A percentile compares a stretch with the other conserved stretches of the same genome.
Conservation (phyloP, 2,797 vertebrate genomes). For the Pteronotus mesoamericanus region DNA sequence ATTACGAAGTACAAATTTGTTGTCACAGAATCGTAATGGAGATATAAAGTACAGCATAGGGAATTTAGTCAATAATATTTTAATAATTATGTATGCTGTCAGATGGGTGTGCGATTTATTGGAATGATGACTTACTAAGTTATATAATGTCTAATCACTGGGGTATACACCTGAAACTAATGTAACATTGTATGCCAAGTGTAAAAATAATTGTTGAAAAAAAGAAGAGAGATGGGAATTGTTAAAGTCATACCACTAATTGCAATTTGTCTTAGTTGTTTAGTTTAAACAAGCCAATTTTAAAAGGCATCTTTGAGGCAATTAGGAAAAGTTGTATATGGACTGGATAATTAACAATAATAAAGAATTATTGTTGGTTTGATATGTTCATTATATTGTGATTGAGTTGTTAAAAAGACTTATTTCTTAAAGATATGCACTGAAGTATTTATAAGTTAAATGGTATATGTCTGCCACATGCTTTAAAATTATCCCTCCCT, state of each 20-base stretch:
- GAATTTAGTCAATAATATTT: neutral
- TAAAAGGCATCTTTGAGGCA: neutral
- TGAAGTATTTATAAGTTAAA: neutral
- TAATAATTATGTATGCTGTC: neutral
- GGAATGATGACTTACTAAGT: neutral
- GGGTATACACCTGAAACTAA: neutral
- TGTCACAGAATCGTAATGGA: neutral
- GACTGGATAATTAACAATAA: neutral
- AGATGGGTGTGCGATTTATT: neutral
- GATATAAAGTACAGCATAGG: neutral
- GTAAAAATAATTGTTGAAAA: neutral
- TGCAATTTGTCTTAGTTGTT: neutral
- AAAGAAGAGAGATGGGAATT: neutral
- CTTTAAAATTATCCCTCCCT: neutral
- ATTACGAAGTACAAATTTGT: neutral
- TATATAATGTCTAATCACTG: neutral
- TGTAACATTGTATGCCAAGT: neutral
- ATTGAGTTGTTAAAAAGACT: neutral
- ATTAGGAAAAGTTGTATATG: neutral
- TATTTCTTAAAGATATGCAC: neutral
- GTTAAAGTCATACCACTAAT: neutral
- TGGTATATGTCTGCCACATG: neutral
- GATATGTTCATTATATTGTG: neutral
- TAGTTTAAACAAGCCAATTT: neutral
- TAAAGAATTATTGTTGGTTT: neutral